Evolutionary conservation across 2,888 invertebrate genomes (phyloP).

Genomic region (Ormyrus pomaceus): DNA sequence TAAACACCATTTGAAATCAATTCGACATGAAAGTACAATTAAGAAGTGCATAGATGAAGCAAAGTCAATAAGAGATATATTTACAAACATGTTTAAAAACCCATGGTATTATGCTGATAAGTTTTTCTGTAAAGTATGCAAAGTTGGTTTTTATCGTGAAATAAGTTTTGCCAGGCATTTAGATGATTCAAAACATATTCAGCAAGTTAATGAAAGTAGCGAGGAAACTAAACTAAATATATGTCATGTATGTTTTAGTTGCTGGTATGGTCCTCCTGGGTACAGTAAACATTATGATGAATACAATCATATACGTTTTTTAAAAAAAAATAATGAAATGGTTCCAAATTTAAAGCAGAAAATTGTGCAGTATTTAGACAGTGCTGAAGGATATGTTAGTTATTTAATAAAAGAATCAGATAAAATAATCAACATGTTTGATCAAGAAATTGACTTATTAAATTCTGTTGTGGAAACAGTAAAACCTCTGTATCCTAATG

Average conservation of each 20-base stretch:
- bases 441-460: conserved; percentile 52
- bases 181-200: conserved; percentile 34
- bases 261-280: conserved; percentile 23
- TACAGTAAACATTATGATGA: conserved; percentile 22
- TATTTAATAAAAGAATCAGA: conserved; percentile 56
- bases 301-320: background rate
- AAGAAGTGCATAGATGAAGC: too few species aligned
- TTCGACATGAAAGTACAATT: too few species aligned
- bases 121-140: conserved; percentile 59
- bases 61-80: too few species aligned
- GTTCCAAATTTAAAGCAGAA: conserved; percentile 52
- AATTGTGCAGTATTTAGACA: conserved; percentile 49
- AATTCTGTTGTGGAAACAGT: conserved; percentile 60
- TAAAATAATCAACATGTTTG: conserved; percentile 32
- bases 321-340: conserved; percentile 54
- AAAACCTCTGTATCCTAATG: conserved; percentile 55
- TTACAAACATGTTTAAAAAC: too few species aligned
- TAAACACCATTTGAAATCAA: conserved; percentile 13
- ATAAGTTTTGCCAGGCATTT: conserved; percentile 60
- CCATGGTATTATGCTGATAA: conserved; percentile 59
- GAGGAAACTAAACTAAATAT: conserved; percentile 41
- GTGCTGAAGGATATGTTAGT: conserved; percentile 51
- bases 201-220: too few species aligned
- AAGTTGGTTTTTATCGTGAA: conserved; percentile 47
- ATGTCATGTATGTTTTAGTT: conserved; percentile 17